Percentiles rank a stretch among this genome's conserved stretches.
phyloP scores from a whole-genome alignment of 2,888 invertebrate genomes.

The Eristalis tenax region DNA sequence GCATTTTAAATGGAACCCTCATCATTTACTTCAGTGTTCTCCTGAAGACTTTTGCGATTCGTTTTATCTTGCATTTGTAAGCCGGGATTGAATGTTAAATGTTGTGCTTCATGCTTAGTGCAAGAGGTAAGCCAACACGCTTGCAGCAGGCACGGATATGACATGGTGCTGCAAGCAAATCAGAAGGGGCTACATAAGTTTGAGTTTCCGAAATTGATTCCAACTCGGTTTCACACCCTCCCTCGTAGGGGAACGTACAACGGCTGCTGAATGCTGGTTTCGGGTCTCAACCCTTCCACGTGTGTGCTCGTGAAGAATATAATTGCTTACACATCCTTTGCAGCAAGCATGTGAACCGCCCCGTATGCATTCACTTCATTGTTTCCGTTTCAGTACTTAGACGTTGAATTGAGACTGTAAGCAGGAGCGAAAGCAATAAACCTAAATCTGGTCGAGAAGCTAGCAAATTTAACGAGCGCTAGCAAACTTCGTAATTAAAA shows the following conservation, averaged over 20 bases:
- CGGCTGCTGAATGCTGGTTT: too few species aligned
- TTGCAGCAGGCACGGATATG: too few species aligned
- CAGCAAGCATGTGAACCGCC: neutral
- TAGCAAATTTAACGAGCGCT: constrained; percentile 39
- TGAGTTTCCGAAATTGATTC: neutral
- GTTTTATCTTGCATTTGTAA: too few species aligned
- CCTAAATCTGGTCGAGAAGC: constrained; percentile 36
- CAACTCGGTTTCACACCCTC: neutral
- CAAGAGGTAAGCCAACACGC: too few species aligned
- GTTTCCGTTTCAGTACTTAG: constrained; percentile 29
- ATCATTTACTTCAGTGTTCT: too few species aligned
- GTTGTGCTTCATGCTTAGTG: too few species aligned
- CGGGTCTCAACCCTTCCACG: neutral
- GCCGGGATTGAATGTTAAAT: too few species aligned
- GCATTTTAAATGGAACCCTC: too few species aligned
- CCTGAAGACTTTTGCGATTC: too few species aligned
- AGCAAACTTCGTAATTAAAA: constrained; percentile 57
- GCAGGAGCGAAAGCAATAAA: constrained; percentile 18
- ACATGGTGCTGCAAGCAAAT: neutral
- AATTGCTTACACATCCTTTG: neutral
- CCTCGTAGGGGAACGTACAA: neutral
- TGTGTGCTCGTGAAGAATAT: neutral
- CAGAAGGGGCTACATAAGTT: neutral
- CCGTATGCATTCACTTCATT: constrained; percentile 15
- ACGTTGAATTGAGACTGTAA: constrained; percentile 23